Conservation (phyloP, 2,113 vertebrate species). For the Oophaga pumilio region DNA sequence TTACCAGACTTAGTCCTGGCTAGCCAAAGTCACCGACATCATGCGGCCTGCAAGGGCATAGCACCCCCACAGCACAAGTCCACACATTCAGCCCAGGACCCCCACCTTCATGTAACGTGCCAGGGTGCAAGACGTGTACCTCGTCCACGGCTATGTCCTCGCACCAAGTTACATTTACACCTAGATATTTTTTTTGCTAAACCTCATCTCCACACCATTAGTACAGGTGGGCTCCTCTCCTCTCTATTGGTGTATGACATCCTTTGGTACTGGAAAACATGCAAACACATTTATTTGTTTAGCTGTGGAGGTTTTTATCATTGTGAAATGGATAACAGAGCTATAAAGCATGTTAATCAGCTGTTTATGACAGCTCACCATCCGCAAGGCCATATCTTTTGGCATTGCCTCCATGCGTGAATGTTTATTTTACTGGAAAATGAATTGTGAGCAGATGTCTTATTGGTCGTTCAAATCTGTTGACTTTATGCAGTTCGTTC, state of each 20-base stretch:
- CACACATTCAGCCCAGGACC: no score
- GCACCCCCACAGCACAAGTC: no score
- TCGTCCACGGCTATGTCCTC: no score
- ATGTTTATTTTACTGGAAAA: not conserved
- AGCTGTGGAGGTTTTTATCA: not conserved
- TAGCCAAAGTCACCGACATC: no score
- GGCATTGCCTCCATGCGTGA: not conserved
- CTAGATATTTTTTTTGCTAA: no score
- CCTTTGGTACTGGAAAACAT: not conserved
- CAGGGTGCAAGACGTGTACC: no score
- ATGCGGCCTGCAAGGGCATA: no score
- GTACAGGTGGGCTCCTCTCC: not conserved
- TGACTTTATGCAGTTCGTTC: not conserved
- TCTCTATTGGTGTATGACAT: not conserved
- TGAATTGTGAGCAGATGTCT: slow-evolving; percentile 1
- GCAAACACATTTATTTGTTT: not conserved
- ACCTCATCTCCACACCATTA: no score
- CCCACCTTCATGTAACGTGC: no score
- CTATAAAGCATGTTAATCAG: not conserved
- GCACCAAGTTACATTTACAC: no score
- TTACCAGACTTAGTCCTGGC: no score
- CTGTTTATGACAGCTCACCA: slow-evolving; percentile 4
- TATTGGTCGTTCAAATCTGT: slow-evolving; percentile 9
- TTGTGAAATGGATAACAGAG: not conserved
- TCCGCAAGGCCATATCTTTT: slow-evolving; percentile 4